Percentiles rank a stretch among this genome's conserved stretches.
These are phyloP conservation scores for Anoncus sp. DNA, from an alignment of 2,888 invertebrate species.

Conservation along the genomic window DNA sequence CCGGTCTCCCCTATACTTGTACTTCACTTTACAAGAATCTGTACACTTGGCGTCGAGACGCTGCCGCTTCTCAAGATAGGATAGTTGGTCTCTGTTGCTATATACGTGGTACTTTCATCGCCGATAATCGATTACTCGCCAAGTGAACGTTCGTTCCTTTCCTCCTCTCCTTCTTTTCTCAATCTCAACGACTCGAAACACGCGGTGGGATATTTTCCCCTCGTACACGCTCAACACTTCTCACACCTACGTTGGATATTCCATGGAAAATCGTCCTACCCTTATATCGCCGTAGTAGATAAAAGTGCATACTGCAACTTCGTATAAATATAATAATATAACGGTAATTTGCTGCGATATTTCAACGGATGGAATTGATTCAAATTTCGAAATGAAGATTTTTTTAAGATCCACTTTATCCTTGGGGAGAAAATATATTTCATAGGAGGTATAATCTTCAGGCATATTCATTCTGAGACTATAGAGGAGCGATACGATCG, in stretches of 20 bases:
- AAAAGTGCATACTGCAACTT: too few species aligned
- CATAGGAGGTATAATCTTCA: too few species aligned
- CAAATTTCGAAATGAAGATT: too few species aligned
- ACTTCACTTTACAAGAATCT: not conserved
- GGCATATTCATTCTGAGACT: too few species aligned
- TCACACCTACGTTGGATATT: constrained; percentile 32
- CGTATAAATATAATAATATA: too few species aligned
- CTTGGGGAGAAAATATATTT: too few species aligned
- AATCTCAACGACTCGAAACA: constrained; percentile 3
- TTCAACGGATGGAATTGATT: too few species aligned
- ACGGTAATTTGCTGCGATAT: too few species aligned
- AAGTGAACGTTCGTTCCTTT: constrained; percentile 50
- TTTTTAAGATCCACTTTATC: too few species aligned
- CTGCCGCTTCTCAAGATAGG: constrained; percentile 2
- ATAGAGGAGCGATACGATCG: too few species aligned
- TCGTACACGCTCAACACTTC: constrained; percentile 20
- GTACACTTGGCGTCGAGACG: constrained; percentile 31
- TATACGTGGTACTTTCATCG: constrained; percentile 41
- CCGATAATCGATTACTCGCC: constrained; percentile 56
- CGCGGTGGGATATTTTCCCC: constrained; percentile 26
- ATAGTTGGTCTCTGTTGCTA: constrained; percentile 20
- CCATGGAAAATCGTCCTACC: constrained; percentile 27
- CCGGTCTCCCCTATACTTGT: too few species aligned
- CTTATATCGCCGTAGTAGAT: too few species aligned
- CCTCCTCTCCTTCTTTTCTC: not conserved